Percentiles rank a stretch among this genome's conserved stretches.
Evolutionary conservation across 1,140 invertebrate genomes (phyloP).

Genomic region (Calycopis cecrops): DNA sequence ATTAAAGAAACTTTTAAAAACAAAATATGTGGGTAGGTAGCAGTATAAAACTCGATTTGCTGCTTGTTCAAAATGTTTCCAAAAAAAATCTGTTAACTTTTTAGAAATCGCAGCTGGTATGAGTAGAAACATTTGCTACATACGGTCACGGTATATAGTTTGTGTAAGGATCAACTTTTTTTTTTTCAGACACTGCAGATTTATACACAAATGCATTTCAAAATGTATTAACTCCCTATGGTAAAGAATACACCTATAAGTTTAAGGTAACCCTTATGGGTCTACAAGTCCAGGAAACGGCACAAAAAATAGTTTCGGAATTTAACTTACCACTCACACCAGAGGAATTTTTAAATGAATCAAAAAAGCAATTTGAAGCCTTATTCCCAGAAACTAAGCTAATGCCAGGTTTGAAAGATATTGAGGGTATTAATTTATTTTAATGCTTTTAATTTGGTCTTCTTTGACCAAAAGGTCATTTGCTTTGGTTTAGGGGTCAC

Average conservation of each 20-base stretch:
- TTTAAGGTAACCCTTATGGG: conserved; percentile 87
- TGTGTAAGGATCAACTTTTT: too few relatives aligned
- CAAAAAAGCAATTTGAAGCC: conserved; percentile 68
- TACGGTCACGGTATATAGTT: too few relatives aligned
- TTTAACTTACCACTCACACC: conserved; percentile 82
- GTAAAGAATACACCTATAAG: conserved; percentile 85
- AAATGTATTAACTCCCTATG: conserved; percentile 80
- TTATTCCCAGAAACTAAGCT: conserved; percentile 78
- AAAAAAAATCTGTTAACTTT: too few relatives aligned
- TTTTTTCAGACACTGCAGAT: conserved; percentile 84
- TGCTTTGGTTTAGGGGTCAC: too few relatives aligned
- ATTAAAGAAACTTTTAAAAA: background rate
- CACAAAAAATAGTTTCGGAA: conserved; percentile 77
- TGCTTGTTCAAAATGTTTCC: too few relatives aligned
- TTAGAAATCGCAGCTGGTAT: too few relatives aligned
- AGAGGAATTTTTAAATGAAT: conserved; percentile 77
- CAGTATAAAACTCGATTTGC: background rate
- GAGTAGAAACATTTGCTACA: too few relatives aligned
- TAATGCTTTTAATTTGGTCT: too few relatives aligned
- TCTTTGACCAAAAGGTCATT: too few relatives aligned
- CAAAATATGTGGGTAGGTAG: background rate
- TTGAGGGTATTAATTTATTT: too few relatives aligned
- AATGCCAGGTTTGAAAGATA: conserved; percentile 78
- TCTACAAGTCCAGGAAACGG: conserved; percentile 77
- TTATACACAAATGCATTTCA: conserved; percentile 84